These are phyloP conservation scores for Stenolophus ochropezus DNA, from an alignment of 2,888 invertebrate genomes.

Conservation along the genomic window DNA sequence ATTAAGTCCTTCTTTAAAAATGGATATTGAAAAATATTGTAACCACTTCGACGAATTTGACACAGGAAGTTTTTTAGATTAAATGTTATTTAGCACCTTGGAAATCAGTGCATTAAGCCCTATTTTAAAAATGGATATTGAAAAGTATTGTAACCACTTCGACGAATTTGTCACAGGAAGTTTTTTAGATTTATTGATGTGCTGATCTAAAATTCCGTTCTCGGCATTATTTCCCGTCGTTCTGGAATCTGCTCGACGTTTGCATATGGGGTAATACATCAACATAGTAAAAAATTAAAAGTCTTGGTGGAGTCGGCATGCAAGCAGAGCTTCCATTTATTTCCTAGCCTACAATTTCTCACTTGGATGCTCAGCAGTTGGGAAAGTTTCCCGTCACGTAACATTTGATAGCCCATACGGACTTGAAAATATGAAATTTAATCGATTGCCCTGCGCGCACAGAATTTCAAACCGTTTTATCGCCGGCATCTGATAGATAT, in stretches of 20 bases:
- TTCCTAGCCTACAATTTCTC: slow-evolving; percentile 35
- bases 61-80: no score
- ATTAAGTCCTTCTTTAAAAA: no score
- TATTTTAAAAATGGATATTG: no score
- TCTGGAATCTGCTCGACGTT: not conserved
- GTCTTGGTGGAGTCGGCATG: slow-evolving; percentile 1
- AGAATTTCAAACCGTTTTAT: slow-evolving; percentile 40
- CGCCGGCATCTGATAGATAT: slow-evolving; percentile 3
- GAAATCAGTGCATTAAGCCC: no score
- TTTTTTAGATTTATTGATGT: not conserved
- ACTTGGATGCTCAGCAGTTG: not conserved
- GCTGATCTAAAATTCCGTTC: not conserved
- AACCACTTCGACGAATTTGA: no score
- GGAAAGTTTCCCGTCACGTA: slow-evolving; percentile 39
- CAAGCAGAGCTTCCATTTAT: slow-evolving; percentile 1
- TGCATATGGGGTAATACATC: not conserved
- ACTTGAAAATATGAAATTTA: slow-evolving; percentile 49
- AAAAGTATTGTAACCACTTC: no score
- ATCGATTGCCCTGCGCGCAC: slow-evolving; percentile 25
- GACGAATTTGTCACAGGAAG: no score
- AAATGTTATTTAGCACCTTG: no score
- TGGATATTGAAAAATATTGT: no score
- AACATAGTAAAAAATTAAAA: not conserved
- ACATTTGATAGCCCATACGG: slow-evolving; percentile 47
- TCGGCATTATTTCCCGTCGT: not conserved